These are phyloP conservation scores for Synaphobranchus kaupii DNA, from an alignment of 2,797 vertebrate genomes.

Conservation along the genomic window DNA sequence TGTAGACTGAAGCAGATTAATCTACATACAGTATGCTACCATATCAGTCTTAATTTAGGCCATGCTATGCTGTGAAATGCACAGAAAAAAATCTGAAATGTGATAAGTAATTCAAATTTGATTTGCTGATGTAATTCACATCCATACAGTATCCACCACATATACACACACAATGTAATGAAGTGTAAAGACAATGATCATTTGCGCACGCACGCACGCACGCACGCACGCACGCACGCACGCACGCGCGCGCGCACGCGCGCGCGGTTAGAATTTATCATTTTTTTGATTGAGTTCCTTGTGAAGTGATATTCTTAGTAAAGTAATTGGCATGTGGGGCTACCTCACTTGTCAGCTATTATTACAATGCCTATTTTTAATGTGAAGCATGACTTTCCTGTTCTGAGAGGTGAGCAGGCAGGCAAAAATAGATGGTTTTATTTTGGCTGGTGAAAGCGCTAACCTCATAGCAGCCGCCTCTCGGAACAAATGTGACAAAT, in stretches of 20 bases:
- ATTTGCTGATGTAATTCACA: background rate
- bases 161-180: background rate
- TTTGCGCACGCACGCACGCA: background rate
- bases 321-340: background rate
- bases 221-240: background rate
- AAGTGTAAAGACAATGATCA: background rate
- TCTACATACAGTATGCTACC: background rate
- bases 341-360: conserved; percentile 13
- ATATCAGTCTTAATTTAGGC: background rate
- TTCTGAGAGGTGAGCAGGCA: background rate
- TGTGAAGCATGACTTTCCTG: conserved; percentile 20
- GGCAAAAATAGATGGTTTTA: conserved; percentile 20
- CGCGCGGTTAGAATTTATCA: background rate
- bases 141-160: background rate
- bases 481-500: background rate
- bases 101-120: background rate
- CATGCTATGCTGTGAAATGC: background rate
- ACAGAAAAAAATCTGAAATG: background rate
- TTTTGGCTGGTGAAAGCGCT: background rate
- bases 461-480: background rate
- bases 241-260: too few relatives aligned
- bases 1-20: background rate
- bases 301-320: background rate
- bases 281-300: background rate
- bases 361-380: conserved; percentile 25